Evolutionary conservation across 1,140 invertebrate species (phyloP).

Genomic region (Tetramorium alpestre): DNA sequence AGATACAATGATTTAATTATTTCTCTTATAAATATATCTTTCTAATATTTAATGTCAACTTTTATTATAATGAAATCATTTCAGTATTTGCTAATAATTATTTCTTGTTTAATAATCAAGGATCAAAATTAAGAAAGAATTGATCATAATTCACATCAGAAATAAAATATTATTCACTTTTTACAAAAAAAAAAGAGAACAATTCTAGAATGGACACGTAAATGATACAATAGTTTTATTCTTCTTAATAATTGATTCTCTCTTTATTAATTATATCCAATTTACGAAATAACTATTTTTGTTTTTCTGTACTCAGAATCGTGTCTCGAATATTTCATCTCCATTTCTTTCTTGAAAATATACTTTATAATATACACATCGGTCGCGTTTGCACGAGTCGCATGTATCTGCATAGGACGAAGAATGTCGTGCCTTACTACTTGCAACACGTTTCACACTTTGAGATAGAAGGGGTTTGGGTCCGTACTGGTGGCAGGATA

Average conservation of each 20-base stretch:
- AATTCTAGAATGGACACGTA: background rate
- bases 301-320: background rate
- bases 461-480: background rate
- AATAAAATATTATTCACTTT: background rate
- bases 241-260: background rate
- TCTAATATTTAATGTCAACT: background rate
- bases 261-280: background rate
- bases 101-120: background rate
- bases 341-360: background rate
- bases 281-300: background rate
- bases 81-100: background rate
- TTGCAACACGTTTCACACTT: constrained; percentile 46
- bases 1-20: background rate
- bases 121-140: background rate
- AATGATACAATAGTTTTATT: background rate
- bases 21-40: background rate
- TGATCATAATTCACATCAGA: background rate
- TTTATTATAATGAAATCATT: background rate
- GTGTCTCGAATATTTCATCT: background rate
- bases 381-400: constrained; percentile 23
- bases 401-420: background rate
- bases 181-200: background rate
- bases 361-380: constrained; percentile 31
- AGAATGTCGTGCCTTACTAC: constrained; percentile 26
- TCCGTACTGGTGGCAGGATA: background rate